phyloP scores from a whole-genome alignment of 1,140 invertebrate species.

The Drosophila sp. region DNA sequence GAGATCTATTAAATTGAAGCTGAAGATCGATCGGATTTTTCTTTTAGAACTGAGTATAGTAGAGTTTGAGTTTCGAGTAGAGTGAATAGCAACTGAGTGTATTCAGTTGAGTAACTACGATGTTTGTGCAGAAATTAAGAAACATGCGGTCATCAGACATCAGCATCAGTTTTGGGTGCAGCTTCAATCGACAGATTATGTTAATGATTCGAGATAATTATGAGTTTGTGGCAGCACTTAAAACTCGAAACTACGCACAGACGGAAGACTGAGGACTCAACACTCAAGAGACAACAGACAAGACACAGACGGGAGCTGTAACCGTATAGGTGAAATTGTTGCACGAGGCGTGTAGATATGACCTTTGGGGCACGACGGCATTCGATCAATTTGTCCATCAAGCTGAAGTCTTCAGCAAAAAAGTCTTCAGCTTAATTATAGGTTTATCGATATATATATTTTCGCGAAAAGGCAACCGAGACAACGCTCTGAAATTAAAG shows the following conservation, averaged over 20 bases:
- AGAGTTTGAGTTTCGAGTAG: not conserved
- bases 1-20: not conserved
- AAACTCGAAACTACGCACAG: slow-evolving; percentile 23
- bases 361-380: slow-evolving; percentile 68
- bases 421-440: slow-evolving; percentile 80
- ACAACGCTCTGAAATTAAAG: slow-evolving; percentile 61
- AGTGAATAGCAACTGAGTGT: slow-evolving; percentile 1
- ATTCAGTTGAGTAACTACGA: slow-evolving; percentile 8
- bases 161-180: slow-evolving; percentile 24
- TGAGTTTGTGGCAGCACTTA: slow-evolving; percentile 51
- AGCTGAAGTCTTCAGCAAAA: slow-evolving; percentile 66
- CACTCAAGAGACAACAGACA: not conserved
- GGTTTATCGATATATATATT: slow-evolving; percentile 63
- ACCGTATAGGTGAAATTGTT: slow-evolving; percentile 43
- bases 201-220: slow-evolving; percentile 74
- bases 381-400: slow-evolving; percentile 83
- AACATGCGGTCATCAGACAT: slow-evolving; percentile 19
- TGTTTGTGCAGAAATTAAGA: slow-evolving; percentile 36
- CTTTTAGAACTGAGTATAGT: no score
- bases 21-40: no score
- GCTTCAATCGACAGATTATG: slow-evolving; percentile 74
- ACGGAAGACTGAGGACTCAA: slow-evolving; percentile 1
- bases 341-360: slow-evolving; percentile 55
- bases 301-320: slow-evolving; percentile 66
- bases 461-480: slow-evolving; percentile 52